Conservation (phyloP, 2,888 invertebrate species). For the Lissonota sp. region DNA sequence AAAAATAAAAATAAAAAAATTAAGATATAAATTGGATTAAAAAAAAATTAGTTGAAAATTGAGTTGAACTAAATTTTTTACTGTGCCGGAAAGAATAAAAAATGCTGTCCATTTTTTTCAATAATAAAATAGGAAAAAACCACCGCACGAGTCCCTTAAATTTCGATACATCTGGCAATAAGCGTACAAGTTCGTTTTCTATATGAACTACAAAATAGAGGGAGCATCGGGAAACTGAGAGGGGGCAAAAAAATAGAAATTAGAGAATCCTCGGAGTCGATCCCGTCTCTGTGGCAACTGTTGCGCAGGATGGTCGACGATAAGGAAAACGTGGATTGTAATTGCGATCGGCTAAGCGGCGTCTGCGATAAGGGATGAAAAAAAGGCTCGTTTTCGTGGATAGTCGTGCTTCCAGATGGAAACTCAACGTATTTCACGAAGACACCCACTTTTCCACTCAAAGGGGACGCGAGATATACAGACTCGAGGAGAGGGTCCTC, state of each 20-base stretch:
- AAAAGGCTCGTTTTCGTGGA: constrained; percentile 19
- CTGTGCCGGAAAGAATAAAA: background rate
- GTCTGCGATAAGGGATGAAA: constrained; percentile 42
- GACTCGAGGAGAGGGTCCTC: constrained; percentile 32
- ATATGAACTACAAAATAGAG: constrained; percentile 35
- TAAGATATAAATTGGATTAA: background rate
- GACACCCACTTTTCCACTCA: constrained; percentile 54
- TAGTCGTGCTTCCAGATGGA: constrained; percentile 62
- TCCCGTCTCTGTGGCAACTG: no score
- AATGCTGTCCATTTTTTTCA: background rate
- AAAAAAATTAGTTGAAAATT: background rate
- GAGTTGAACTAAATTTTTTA: no score
- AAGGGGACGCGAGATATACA: constrained; percentile 40
- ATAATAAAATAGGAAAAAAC: background rate
- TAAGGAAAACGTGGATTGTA: constrained; percentile 31
- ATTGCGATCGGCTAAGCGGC: constrained; percentile 8
- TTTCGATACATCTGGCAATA: constrained; percentile 50
- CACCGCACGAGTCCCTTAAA: constrained; percentile 5
- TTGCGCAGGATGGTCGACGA: background rate
- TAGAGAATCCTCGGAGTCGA: background rate
- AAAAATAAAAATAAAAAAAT: background rate
- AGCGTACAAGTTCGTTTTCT: constrained; percentile 21
- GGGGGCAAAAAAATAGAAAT: constrained; percentile 7
- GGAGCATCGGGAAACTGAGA: constrained; percentile 35
- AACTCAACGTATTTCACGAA: constrained; percentile 34